Evolutionary conservation across 2,797 vertebrate genomes (phyloP), one percentile per base, ranked within the genome.

Genomic region (Typhlichthys eigenmanni): DNA sequence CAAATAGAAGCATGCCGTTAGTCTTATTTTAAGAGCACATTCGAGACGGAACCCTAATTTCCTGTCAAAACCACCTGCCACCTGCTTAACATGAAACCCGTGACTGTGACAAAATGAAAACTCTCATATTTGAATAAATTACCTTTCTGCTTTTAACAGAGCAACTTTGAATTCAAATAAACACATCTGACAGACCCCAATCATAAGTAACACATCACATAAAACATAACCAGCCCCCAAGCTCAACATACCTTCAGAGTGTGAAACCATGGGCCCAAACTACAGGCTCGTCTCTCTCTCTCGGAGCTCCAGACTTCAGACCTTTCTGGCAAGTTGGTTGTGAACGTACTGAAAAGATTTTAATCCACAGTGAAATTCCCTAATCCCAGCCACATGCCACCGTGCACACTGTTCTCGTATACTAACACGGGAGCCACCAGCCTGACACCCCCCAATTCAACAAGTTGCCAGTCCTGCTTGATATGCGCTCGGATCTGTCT

Each of bases 301-400:
- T 76, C 66, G 60, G 34, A 82, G 68, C 72, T 69, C 73, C 76
- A 79, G 64, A 64, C 77, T 73, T 62, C 50, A 63, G 24, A 29
- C 83, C 74, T 75, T 64, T 72, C 70, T 29, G 78, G 58, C 74
- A 34, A 81, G 81, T 79, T 29, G 67, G 78, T 82, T 76, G 76
- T 80, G 66, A 67, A 83, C 61, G 75, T 76, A 75, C 43, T 54
- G 74, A 76, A 88, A 88, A 82, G 85, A 79, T 80, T 52, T 88
- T 92, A 93, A 93, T 90, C 89, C 91, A 89, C 73, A 88, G 68
- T 91, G 88, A 93, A 90, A 86, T 91, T 74, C 82, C 79, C 81
- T 93, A 94, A 95, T 94, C 92, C 87, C 79, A 89, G 90, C 91
- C 93, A 92, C 85, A 85, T 90, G 94, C 82, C 86, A 83, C 71